Conservation (phyloP, 2,113 vertebrate species). For the Hystrix cristata region DNA sequence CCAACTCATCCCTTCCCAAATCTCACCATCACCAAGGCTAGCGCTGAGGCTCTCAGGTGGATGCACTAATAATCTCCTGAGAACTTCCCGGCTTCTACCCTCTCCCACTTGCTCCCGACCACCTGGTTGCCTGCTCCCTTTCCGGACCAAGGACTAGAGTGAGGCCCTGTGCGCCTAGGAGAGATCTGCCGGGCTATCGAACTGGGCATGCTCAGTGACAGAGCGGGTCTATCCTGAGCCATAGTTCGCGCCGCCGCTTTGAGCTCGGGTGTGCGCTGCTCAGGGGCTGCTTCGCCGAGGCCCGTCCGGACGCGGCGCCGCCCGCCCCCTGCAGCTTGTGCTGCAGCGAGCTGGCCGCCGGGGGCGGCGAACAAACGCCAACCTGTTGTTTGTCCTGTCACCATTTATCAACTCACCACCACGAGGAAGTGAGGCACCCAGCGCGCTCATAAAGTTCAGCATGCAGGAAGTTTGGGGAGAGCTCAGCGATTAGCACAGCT, state of each 20-base stretch:
- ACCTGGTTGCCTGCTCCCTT: too few species aligned
- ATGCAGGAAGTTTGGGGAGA: conserved; percentile 82
- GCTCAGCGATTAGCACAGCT: conserved; percentile 67
- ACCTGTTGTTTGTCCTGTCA: conserved; percentile 77
- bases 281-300: not conserved
- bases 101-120: not conserved
- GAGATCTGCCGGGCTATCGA: not conserved
- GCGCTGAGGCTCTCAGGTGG: fast-evolving
- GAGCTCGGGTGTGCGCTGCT: not conserved
- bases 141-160: fast-evolving
- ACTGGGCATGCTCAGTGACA: conserved; percentile 58
- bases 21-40: too few species aligned
- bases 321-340: conserved; percentile 64
- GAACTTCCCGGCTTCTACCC: too few species aligned
- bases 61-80: too few species aligned
- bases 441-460: conserved; percentile 73
- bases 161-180: fast-evolving
- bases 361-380: conserved; percentile 73
- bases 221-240: not conserved
- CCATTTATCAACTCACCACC: conserved; percentile 7
- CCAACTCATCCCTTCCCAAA: not conserved
- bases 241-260: not conserved
- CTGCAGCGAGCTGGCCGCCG: conserved; percentile 65
- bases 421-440: conserved; percentile 74
- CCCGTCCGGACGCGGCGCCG: not conserved